A percentile compares a stretch with the other conserved stretches of the same genome.
These are phyloP conservation scores for Falco rusticolus DNA, from an alignment of 2,797 vertebrate genomes.

Conservation along the genomic window DNA sequence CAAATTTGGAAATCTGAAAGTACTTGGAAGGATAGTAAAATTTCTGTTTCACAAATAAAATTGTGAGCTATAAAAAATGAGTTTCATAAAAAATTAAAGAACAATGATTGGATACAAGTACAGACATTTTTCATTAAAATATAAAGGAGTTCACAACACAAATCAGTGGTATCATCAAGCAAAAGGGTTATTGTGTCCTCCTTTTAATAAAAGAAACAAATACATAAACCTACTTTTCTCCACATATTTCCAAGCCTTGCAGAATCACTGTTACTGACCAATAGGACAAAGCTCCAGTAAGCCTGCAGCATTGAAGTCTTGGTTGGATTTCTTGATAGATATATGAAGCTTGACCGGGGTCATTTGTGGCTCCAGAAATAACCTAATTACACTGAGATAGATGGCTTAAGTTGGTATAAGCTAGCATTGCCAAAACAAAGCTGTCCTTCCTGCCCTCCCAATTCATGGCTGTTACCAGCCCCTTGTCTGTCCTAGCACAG, in stretches of 20 bases:
- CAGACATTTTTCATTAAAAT: neutral
- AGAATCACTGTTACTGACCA: neutral
- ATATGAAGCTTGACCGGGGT: neutral
- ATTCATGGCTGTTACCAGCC: neutral
- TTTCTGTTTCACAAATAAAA: neutral
- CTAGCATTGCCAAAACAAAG: neutral
- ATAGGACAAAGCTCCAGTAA: neutral
- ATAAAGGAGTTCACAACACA: neutral
- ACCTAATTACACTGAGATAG: neutral
- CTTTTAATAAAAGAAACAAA: neutral
- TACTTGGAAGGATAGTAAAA: neutral
- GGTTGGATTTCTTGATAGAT: neutral
- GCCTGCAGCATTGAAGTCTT: neutral
- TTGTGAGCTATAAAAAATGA: neutral
- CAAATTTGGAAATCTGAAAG: too few relatives aligned
- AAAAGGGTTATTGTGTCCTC: neutral
- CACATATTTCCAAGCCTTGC: neutral
- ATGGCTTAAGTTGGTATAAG: neutral
- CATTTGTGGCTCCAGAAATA: neutral
- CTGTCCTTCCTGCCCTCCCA: neutral
- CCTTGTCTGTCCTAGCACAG: neutral
- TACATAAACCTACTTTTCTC: neutral
- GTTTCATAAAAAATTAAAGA: neutral
- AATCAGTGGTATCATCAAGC: neutral
- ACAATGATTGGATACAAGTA: neutral